A percentile compares a stretch with the other conserved stretches of the same genome.
phyloP scores from a whole-genome alignment of 2,113 vertebrate species.

The Mirounga angustirostris region DNA sequence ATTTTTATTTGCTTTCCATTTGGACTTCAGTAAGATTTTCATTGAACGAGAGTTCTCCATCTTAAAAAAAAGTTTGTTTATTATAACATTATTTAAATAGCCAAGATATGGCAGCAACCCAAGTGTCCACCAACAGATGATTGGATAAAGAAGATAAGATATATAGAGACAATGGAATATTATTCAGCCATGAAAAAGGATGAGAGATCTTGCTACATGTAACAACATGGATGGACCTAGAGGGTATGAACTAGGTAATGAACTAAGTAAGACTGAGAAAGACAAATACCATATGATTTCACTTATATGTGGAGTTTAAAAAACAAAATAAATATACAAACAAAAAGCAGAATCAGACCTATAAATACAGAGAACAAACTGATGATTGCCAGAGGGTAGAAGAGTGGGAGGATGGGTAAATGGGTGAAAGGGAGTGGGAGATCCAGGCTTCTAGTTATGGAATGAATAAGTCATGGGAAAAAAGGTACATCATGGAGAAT shows the following conservation, averaged over 20 bases:
- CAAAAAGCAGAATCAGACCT: not conserved
- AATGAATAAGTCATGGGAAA: not conserved
- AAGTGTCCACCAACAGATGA: not conserved
- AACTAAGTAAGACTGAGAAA: not conserved
- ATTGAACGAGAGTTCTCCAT: not conserved
- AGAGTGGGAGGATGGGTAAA: not conserved
- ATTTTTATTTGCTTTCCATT: not conserved
- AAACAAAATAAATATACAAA: not conserved
- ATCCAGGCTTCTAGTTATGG: not conserved
- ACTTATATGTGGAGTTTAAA: not conserved
- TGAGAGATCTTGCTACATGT: not conserved
- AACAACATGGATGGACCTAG: not conserved
- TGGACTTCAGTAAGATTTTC: not conserved
- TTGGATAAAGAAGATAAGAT: not conserved
- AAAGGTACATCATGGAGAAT: not conserved
- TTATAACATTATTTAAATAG: not conserved
- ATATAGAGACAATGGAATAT: not conserved
- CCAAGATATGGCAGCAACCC: not conserved
- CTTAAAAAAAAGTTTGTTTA: not conserved
- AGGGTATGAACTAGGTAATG: not conserved
- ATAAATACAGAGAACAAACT: not conserved
- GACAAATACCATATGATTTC: not conserved
- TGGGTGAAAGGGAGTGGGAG: not conserved
- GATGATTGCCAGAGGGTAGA: not conserved
- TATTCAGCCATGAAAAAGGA: not conserved